phyloP scores from a whole-genome alignment of 2,888 invertebrate species.

The Willowsia nigromaculata region DNA sequence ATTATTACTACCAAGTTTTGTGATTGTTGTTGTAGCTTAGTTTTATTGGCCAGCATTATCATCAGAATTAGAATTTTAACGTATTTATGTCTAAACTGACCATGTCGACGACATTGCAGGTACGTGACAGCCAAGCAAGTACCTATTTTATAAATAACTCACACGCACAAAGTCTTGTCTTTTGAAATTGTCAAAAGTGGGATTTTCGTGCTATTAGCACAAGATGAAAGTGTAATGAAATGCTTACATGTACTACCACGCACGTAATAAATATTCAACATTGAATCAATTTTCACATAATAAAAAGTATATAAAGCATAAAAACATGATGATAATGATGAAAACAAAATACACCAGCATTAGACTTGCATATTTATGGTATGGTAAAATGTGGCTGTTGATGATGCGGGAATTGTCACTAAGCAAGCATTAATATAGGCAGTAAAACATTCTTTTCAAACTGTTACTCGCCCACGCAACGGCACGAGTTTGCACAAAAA shows the following conservation, averaged over 20 bases:
- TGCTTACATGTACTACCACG: neutral
- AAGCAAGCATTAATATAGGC: slow-evolving; percentile 1
- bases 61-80: neutral
- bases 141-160: neutral
- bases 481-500: neutral
- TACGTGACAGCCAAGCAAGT: neutral
- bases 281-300: slow-evolving; percentile 2
- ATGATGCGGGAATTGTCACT: slow-evolving; percentile 32
- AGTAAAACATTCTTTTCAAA: slow-evolving; percentile 5
- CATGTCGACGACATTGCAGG: neutral
- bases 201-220: neutral
- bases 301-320: neutral
- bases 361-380: neutral
- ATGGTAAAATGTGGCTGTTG: neutral
- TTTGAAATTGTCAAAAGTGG: neutral
- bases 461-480: slow-evolving; percentile 10
- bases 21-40: neutral
- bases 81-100: neutral
- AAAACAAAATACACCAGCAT: too few relatives aligned
- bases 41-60: neutral
- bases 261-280: neutral
- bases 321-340: neutral
- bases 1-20: neutral
- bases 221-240: neutral
- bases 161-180: neutral